Conservation (phyloP, 2,797 vertebrate genomes). For the Anolis apletophallus region DNA sequence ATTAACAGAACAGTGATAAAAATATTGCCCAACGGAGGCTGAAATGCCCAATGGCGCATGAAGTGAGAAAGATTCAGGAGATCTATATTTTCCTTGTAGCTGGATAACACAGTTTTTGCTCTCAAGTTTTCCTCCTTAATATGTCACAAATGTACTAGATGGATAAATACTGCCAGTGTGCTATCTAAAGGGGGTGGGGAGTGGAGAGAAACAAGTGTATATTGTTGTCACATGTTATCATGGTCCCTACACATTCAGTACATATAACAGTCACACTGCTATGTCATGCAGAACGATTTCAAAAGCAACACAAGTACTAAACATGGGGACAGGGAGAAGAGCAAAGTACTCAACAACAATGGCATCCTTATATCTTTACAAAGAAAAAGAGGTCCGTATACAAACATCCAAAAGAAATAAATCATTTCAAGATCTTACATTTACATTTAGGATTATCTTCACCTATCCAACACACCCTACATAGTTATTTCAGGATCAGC, state of each 20-base stretch:
- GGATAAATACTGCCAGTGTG: background rate
- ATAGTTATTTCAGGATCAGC: background rate
- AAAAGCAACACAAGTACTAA: background rate
- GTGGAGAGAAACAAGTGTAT: background rate
- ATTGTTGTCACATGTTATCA: background rate
- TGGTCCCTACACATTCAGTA: background rate
- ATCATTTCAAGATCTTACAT: too few relatives aligned
- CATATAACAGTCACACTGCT: background rate
- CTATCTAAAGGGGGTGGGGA: too few relatives aligned
- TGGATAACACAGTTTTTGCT: background rate
- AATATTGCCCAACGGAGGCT: background rate
- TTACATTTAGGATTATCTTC: too few relatives aligned
- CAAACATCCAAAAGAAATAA: background rate
- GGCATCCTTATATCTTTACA: background rate
- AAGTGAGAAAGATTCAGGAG: too few relatives aligned
- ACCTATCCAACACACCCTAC: background rate
- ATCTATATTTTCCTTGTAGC: too few relatives aligned
- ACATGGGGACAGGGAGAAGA: background rate
- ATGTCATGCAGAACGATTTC: background rate
- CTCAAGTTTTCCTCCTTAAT: background rate
- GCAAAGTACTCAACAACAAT: background rate
- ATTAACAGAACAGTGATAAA: too few relatives aligned
- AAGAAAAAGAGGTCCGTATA: background rate
- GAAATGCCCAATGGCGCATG: background rate
- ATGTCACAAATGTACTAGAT: background rate